phyloP scores from a whole-genome alignment of 1,140 invertebrate genomes.

The Piezodorus guildinii region DNA sequence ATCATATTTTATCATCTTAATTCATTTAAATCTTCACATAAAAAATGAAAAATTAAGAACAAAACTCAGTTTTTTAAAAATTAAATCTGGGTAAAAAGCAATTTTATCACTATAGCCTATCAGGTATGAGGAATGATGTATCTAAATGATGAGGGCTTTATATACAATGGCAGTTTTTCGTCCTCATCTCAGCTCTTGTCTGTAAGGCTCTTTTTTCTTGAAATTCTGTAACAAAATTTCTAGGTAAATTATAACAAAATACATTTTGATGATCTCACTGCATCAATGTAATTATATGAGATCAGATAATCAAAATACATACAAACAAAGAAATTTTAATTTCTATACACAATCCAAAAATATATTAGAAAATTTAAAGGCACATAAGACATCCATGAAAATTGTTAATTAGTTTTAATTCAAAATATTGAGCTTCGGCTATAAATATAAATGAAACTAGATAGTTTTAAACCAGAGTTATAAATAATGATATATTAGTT shows the following conservation, averaged over 20 bases:
- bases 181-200: slow-evolving; percentile 12
- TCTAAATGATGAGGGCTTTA: slow-evolving; percentile 12
- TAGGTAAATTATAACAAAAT: slow-evolving; percentile 3
- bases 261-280: not conserved
- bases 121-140: slow-evolving; percentile 12
- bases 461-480: no score
- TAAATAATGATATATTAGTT: no score
- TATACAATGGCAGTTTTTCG: slow-evolving; percentile 11
- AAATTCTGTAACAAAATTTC: not conserved
- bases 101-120: slow-evolving; percentile 1
- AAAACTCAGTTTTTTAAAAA: not conserved
- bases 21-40: not conserved
- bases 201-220: slow-evolving; percentile 3
- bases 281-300: not conserved
- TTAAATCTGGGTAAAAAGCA: slow-evolving; percentile 10
- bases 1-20: not conserved
- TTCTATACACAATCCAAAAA: no score
- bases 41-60: slow-evolving; percentile 8
- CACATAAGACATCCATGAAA: no score
- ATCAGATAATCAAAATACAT: not conserved
- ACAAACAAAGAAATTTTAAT: no score
- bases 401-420: no score
- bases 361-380: no score
- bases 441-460: no score
- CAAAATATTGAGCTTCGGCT: no score